Evolutionary conservation across 1,140 invertebrate genomes (phyloP).

Genomic region (Bilobella aurantiaca): DNA sequence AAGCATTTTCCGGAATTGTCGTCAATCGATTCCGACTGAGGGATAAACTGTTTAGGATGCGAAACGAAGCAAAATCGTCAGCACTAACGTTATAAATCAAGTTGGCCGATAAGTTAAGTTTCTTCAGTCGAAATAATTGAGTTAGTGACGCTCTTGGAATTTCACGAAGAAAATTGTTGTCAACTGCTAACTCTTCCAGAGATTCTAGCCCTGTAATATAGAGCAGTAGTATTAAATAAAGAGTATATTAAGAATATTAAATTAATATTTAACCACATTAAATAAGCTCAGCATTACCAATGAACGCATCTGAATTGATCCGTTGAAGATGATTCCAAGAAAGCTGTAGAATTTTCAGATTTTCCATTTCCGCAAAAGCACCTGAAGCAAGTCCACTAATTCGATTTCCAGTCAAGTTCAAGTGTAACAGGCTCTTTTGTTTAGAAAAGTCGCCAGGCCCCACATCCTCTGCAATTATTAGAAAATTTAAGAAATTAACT

Average conservation of each 20-base stretch:
- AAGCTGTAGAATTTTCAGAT: conserved; percentile 57
- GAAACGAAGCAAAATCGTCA: conserved; percentile 53
- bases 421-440: conserved; percentile 46
- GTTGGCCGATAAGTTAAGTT: conserved; percentile 70
- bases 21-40: conserved; percentile 72
- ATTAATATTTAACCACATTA: not conserved
- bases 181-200: conserved; percentile 65
- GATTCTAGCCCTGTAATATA: conserved; percentile 49
- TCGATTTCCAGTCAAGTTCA: conserved; percentile 66
- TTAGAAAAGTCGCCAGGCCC: conserved; percentile 25
- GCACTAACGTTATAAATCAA: conserved; percentile 64
- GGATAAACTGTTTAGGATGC: conserved; percentile 61
- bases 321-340: conserved; percentile 61
- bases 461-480: conserved; percentile 21
- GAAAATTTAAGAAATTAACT: not conserved
- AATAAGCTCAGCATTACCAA: conserved; percentile 39
- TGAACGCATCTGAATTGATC: conserved; percentile 68
- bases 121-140: conserved; percentile 53
- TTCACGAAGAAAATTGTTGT: conserved; percentile 69
- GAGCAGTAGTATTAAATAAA: not conserved
- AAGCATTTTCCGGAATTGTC: conserved; percentile 65
- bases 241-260: not conserved
- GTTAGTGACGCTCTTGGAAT: conserved; percentile 67
- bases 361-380: conserved; percentile 55
- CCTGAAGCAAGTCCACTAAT: conserved; percentile 60